phyloP scores from a whole-genome alignment of 2,888 invertebrate species.

The Pollenia labialis region DNA sequence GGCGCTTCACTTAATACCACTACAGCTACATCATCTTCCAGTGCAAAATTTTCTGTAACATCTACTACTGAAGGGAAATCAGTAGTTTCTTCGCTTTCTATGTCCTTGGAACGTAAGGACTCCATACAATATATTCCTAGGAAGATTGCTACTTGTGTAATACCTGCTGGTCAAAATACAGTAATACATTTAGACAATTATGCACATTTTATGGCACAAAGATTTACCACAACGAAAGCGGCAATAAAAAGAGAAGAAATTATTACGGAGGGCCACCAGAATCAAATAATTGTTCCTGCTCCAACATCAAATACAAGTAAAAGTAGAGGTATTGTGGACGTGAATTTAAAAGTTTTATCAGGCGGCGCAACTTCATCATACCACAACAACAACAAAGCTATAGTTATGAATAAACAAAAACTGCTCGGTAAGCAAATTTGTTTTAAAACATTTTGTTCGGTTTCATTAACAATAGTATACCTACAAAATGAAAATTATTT shows the following conservation, averaged over 20 bases:
- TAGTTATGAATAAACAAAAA: slow-evolving; percentile 62
- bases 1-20: neutral
- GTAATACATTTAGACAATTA: slow-evolving; percentile 59
- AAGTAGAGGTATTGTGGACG: slow-evolving; percentile 18
- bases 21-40: slow-evolving; percentile 37
- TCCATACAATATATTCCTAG: slow-evolving; percentile 41
- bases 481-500: neutral
- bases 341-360: slow-evolving; percentile 42
- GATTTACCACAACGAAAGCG: slow-evolving; percentile 42
- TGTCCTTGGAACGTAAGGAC: slow-evolving; percentile 56
- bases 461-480: neutral
- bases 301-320: neutral
- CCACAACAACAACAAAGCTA: slow-evolving; percentile 12
- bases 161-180: slow-evolving; percentile 55
- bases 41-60: slow-evolving; percentile 29
- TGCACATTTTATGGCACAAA: slow-evolving; percentile 54
- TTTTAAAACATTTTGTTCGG: neutral
- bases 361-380: slow-evolving; percentile 34
- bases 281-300: slow-evolving; percentile 3
- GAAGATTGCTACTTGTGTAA: slow-evolving; percentile 12
- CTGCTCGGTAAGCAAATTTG: slow-evolving; percentile 67
- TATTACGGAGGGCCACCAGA: neutral
- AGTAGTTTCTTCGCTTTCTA: slow-evolving; percentile 45
- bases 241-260: slow-evolving; percentile 23
- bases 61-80: slow-evolving; percentile 24